Conservation (phyloP, 2,113 vertebrate genomes). For the Felis chaus region DNA sequence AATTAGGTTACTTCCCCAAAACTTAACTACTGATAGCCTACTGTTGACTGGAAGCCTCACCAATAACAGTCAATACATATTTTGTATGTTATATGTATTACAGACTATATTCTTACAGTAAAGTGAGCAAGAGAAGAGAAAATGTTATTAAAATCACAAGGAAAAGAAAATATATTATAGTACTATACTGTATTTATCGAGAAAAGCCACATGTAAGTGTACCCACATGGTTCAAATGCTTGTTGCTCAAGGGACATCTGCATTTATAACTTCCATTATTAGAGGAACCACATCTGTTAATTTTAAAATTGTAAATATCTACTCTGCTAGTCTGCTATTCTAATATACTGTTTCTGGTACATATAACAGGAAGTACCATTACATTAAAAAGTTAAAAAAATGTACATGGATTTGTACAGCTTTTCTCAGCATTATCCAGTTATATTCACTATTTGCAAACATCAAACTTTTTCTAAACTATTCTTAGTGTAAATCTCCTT, state of each 20-base stretch:
- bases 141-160: neutral
- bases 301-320: slow-evolving; percentile 14
- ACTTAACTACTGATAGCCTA: neutral
- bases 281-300: neutral
- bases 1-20: neutral
- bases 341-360: neutral
- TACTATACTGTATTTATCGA: neutral
- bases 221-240: neutral
- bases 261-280: neutral
- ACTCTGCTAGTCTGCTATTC: neutral
- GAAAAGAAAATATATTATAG: neutral
- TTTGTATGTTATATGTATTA: neutral
- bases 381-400: neutral
- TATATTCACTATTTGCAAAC: neutral
- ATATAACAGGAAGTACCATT: neutral
- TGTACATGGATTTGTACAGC: neutral
- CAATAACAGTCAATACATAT: neutral
- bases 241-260: neutral
- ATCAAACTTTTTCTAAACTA: slow-evolving; percentile 2
- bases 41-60: neutral
- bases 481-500: neutral
- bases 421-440: neutral
- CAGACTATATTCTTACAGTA: neutral
- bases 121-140: neutral
- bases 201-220: neutral